Conservation (phyloP, 2,113 vertebrate genomes). For the Cyprinus carpio region DNA sequence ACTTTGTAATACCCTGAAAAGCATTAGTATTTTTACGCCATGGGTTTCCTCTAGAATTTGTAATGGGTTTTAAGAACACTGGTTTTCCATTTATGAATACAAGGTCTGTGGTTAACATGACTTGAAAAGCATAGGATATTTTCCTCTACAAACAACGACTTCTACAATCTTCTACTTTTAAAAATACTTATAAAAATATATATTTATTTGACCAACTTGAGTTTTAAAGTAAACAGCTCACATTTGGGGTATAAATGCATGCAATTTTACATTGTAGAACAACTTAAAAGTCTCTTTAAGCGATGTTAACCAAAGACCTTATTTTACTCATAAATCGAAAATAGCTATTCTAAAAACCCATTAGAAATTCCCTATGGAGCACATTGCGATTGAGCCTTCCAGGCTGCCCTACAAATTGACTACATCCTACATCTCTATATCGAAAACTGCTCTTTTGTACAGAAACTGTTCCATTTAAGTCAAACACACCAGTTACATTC, state of each 20-base stretch:
- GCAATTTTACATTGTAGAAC: neutral
- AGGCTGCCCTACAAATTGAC: neutral
- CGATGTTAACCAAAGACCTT: neutral
- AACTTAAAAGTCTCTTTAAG: neutral
- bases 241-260: neutral
- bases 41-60: neutral
- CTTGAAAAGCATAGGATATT: neutral
- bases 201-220: too few relatives aligned
- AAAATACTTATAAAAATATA: too few relatives aligned
- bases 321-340: neutral
- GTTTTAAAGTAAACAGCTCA: neutral
- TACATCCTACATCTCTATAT: neutral
- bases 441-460: neutral
- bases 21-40: neutral
- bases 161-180: too few relatives aligned
- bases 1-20: neutral
- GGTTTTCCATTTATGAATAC: neutral
- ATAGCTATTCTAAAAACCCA: neutral
- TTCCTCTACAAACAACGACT: neutral
- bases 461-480: neutral
- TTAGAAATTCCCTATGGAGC: neutral
- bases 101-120: neutral
- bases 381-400: neutral
- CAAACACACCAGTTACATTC: neutral
- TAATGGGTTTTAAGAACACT: neutral